Percentiles rank a stretch among this genome's conserved stretches.
Evolutionary conservation across 2,113 vertebrate genomes (phyloP).

Genomic region (Strigops habroptila): DNA sequence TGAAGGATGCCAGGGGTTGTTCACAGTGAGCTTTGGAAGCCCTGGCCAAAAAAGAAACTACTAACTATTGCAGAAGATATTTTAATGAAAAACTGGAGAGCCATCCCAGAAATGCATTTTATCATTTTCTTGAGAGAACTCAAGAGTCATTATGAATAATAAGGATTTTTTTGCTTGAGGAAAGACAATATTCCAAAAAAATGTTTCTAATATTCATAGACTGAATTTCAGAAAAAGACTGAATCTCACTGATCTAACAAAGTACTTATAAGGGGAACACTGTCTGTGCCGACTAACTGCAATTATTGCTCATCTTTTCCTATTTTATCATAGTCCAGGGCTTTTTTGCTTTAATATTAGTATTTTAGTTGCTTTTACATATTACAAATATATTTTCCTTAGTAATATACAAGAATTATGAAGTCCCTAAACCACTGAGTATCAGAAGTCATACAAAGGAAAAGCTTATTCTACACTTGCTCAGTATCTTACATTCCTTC

Average conservation of each 20-base stretch:
- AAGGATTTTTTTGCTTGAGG: not conserved
- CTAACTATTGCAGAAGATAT: not conserved
- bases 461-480: not conserved
- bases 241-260: not conserved
- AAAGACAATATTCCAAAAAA: not conserved
- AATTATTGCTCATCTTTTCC: not conserved
- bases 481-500: not conserved
- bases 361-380: not conserved
- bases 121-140: not conserved
- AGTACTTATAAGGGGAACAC: not conserved
- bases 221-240: not conserved
- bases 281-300: not conserved
- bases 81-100: not conserved
- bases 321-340: not conserved
- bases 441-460: not conserved
- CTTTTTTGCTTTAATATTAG: not conserved
- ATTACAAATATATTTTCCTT: not conserved
- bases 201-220: not conserved
- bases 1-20: not conserved
- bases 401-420: not conserved
- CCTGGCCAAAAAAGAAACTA: not conserved
- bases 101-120: not conserved
- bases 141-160: not conserved
- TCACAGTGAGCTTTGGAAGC: not conserved
- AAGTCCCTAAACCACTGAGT: not conserved